These are phyloP conservation scores for Upupa epops DNA, from an alignment of 2,113 vertebrate genomes.

Conservation along the genomic window DNA sequence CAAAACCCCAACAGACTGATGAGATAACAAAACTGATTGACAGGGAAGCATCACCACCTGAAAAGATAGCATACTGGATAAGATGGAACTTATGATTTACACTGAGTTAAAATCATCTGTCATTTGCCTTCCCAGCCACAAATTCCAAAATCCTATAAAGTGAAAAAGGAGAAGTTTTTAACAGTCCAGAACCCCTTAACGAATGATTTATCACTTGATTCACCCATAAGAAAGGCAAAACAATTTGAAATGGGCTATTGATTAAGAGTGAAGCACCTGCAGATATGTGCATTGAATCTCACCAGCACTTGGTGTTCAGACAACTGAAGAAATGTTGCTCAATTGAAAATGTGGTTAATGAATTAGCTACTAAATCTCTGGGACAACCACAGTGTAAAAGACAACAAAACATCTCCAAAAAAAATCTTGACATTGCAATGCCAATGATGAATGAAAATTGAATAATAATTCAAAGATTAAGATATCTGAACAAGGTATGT, in stretches of 20 bases:
- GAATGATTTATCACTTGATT: not conserved
- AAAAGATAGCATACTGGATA: not conserved
- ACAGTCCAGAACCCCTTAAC: not conserved
- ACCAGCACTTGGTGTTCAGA: not conserved
- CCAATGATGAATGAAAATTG: not conserved
- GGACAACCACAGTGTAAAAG: not conserved
- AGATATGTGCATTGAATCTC: not conserved
- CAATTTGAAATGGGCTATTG: not conserved
- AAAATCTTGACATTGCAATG: not conserved
- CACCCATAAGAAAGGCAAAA: not conserved
- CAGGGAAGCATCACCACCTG: not conserved
- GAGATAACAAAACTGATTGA: not conserved
- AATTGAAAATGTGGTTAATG: not conserved
- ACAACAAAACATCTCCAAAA: not conserved
- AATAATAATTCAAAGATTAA: not conserved
- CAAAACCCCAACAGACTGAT: not conserved
- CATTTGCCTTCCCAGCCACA: not conserved
- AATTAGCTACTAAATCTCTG: not conserved
- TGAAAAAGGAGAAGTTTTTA: not conserved
- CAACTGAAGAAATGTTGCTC: not conserved
- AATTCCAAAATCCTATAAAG: not conserved
- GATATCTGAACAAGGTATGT: not conserved
- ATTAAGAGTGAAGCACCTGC: slow-evolving; percentile 1
- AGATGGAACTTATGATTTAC: not conserved
- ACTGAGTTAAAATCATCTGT: not conserved